Base-by-base conservation (phyloP, 1,140 invertebrate genomes). In the Solen grandis region DNA sequence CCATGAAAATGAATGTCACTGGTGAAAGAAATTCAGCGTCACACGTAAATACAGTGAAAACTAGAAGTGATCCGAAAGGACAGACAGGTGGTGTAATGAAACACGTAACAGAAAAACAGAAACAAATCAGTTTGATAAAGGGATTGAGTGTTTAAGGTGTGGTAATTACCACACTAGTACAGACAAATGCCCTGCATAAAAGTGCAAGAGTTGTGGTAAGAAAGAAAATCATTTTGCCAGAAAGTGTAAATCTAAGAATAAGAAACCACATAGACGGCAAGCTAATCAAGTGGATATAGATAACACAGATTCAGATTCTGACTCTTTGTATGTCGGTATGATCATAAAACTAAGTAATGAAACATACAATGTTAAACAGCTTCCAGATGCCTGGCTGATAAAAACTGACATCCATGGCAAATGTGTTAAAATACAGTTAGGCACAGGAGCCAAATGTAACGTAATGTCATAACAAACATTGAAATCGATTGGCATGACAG, bases 181-280 rank as follows among this genome's bases (percentile, higher is more conserved):
- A 10, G 41, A 54, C 25, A 13, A 5, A 33, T 68, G 41, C 31
- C n/a, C 25, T 8, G 75, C 60, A n/a, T 29, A 68, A 38, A 25
- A 66, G 27, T 77, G 75, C 31, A 35, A 46, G 1, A 77, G 68
- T 57, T 77, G 75, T 33, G 33, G 46, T 22, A n/a, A n/a, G n/a
- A 77, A 77, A 55, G 14, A 31, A 13, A 38, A 68, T 25, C 62
- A 77, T 27, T 77, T 66, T 35, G 62, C 60, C 22, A 57, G n/a
- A 16, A 59, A 65, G 36, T 77, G 75, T 27, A 52, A 29, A 62
- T 46, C 19, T 19, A 73, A 59, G 13, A 65, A 33, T 10, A 10
- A 60, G 16, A 16, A 13, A 22, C 27, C 2, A 25, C 46, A 70
- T 54, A 10, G 16, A 31, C 16, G 29, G 19, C 10, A 19, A 54